phyloP scores from a whole-genome alignment of 1,140 invertebrate species.

The Ceratina australensis region DNA sequence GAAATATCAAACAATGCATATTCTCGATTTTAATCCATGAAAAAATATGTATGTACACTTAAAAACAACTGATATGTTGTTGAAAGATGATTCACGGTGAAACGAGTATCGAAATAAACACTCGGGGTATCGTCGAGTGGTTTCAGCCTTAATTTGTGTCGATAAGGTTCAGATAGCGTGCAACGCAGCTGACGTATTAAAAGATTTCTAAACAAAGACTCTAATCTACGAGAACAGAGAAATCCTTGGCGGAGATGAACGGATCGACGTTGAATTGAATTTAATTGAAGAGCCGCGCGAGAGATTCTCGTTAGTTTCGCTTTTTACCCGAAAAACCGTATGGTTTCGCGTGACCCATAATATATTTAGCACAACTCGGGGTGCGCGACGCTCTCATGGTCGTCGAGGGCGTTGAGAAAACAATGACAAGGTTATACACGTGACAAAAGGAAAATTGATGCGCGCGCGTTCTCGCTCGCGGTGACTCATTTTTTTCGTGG shows the following conservation, averaged over 20 bases:
- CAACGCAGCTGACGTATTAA: too few species aligned
- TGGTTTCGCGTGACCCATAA: constrained; percentile 16
- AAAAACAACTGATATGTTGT: neutral
- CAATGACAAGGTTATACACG: constrained; percentile 29
- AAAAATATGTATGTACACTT: too few species aligned
- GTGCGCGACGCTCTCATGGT: constrained; percentile 1
- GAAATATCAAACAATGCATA: too few species aligned
- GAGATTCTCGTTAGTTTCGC: neutral
- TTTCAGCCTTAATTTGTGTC: neutral
- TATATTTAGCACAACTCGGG: neutral
- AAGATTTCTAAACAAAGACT: too few species aligned
- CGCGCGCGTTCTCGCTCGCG: neutral
- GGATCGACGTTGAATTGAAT: too few species aligned
- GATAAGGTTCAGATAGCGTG: too few species aligned
- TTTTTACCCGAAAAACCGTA: neutral
- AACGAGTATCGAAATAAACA: neutral
- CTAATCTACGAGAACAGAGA: too few species aligned
- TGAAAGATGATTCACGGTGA: neutral
- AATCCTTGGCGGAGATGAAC: too few species aligned
- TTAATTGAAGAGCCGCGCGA: too few species aligned
- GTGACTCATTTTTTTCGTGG: constrained; percentile 3
- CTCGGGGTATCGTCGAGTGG: constrained; percentile 1
- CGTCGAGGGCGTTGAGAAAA: constrained; percentile 15
- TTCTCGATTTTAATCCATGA: too few species aligned
- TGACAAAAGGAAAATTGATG: constrained; percentile 38